Conservation (phyloP, 2,113 vertebrate genomes). For the Mus musculus region GRCm39 chr3:46984001-46984500, state of each 20-base stretch:
- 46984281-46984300: neutral
- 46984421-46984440: neutral
- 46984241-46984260: neutral
- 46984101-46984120: no score
- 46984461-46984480: neutral
- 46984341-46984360: neutral
- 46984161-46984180: neutral
- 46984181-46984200: neutral
- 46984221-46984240: neutral
- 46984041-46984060: neutral
- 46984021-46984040: neutral
- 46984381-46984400: neutral
- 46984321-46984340: neutral
- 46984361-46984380: neutral
- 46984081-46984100: neutral
- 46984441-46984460: neutral
- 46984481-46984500: neutral
- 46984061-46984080: neutral
- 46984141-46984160: neutral
- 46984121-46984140: no score
- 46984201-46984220: neutral
- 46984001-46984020: neutral
- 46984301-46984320: neutral
- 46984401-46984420: fast-evolving
- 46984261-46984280: no score